Percentiles rank a stretch among this genome's conserved stretches.
phyloP scores from a whole-genome alignment of 2,888 invertebrate species.

The Caenorhabditis afra region DNA sequence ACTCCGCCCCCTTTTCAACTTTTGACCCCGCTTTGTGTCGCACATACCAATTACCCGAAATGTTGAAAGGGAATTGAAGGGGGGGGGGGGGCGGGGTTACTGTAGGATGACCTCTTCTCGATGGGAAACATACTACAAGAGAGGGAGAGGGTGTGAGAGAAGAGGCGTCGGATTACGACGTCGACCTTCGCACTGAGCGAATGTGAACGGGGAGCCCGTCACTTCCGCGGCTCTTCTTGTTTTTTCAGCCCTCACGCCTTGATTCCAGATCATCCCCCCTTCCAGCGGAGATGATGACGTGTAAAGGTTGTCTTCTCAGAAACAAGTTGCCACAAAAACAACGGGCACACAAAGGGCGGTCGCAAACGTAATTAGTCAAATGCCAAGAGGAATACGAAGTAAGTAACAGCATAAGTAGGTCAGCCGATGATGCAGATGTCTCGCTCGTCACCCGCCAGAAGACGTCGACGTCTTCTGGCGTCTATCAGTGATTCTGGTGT shows the following conservation, averaged over 20 bases:
- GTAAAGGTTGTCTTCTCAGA: no score
- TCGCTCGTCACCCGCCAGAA: background rate
- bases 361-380: background rate
- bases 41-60: constrained; percentile 39
- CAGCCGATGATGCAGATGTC: constrained; percentile 21
- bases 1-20: constrained; percentile 41
- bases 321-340: no score
- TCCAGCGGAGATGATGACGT: constrained; percentile 3
- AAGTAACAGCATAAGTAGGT: constrained; percentile 7
- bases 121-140: constrained; percentile 33
- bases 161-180: constrained; percentile 37
- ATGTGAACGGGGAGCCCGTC: constrained; percentile 36
- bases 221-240: constrained; percentile 24
- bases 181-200: constrained; percentile 45
- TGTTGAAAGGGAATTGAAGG: no score
- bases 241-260: constrained; percentile 10
- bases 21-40: constrained; percentile 48
- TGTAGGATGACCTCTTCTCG: constrained; percentile 35
- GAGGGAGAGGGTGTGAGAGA: constrained; percentile 46
- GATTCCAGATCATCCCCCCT: background rate
- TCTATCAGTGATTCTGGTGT: constrained; percentile 38
- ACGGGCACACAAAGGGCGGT: no score
- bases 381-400: background rate
- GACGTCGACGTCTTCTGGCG: constrained; percentile 16
- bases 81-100: constrained; percentile 29